Conservation (phyloP, 2,888 invertebrate genomes). For the Ophioninae sp. region DNA sequence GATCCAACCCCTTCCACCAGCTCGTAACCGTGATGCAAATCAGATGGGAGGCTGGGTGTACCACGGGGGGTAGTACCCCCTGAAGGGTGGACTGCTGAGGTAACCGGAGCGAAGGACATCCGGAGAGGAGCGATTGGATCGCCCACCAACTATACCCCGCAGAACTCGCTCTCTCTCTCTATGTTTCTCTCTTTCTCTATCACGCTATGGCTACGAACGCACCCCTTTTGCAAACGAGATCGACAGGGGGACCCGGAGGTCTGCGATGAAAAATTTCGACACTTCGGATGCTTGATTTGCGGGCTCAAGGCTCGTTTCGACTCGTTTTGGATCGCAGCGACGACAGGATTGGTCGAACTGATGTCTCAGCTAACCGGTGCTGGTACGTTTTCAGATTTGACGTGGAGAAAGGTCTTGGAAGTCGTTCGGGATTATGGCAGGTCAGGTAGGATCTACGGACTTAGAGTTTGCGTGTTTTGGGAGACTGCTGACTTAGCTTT, state of each 20-base stretch:
- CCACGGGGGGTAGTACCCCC: slow-evolving; percentile 63
- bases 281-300: slow-evolving; percentile 40
- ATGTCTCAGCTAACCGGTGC: too few relatives aligned
- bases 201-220: neutral
- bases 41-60: slow-evolving; percentile 66
- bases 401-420: too few relatives aligned
- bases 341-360: too few relatives aligned
- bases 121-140: slow-evolving; percentile 61
- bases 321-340: too few relatives aligned
- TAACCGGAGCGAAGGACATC: slow-evolving; percentile 58
- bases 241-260: neutral
- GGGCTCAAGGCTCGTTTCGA: neutral
- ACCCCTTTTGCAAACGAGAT: slow-evolving; percentile 19
- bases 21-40: slow-evolving; percentile 79
- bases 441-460: too few relatives aligned
- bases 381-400: too few relatives aligned
- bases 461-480: too few relatives aligned
- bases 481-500: too few relatives aligned
- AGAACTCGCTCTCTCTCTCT: slow-evolving; percentile 7
- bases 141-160: slow-evolving; percentile 56
- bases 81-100: slow-evolving; percentile 45
- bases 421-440: too few relatives aligned
- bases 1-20: slow-evolving; percentile 64
- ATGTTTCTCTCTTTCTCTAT: neutral
- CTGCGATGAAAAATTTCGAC: slow-evolving; percentile 60